Evolutionary conservation across 1,140 invertebrate genomes (phyloP).

Genomic region (Chionoecetes opilio): DNA sequence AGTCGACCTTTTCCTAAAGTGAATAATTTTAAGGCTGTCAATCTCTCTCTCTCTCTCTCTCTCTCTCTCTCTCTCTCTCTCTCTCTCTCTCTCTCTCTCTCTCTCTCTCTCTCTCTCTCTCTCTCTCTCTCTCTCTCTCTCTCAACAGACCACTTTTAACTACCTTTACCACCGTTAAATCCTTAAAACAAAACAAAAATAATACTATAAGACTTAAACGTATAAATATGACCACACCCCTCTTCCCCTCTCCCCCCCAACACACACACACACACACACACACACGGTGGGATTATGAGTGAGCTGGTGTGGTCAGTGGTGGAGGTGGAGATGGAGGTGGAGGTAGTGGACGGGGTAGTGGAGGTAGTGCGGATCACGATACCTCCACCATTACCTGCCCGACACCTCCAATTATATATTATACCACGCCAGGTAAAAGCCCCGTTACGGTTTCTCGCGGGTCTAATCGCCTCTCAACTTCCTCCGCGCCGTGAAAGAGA

Average conservation of each 20-base stretch:
- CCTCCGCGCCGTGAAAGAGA: not conserved
- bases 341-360: not conserved
- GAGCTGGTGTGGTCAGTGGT: not conserved
- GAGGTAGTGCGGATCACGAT: not conserved
- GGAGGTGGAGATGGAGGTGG: not conserved
- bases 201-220: too few relatives aligned
- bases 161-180: too few relatives aligned
- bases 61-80: too few relatives aligned
- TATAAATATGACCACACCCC: too few relatives aligned
- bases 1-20: conserved; percentile 6
- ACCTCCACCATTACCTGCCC: not conserved
- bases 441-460: not conserved
- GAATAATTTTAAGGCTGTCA: not conserved
- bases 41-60: not conserved
- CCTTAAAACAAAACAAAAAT: too few relatives aligned
- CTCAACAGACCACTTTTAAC: too few relatives aligned
- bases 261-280: conserved; percentile 27
- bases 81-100: too few relatives aligned
- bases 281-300: not conserved
- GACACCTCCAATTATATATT: conserved; percentile 30
- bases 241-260: too few relatives aligned
- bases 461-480: conserved; percentile 7
- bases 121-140: too few relatives aligned
- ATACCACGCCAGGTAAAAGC: conserved; percentile 5
- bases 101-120: too few relatives aligned